Conservation (phyloP, 2,797 vertebrate species). For the Sciurus vulgaris region DNA sequence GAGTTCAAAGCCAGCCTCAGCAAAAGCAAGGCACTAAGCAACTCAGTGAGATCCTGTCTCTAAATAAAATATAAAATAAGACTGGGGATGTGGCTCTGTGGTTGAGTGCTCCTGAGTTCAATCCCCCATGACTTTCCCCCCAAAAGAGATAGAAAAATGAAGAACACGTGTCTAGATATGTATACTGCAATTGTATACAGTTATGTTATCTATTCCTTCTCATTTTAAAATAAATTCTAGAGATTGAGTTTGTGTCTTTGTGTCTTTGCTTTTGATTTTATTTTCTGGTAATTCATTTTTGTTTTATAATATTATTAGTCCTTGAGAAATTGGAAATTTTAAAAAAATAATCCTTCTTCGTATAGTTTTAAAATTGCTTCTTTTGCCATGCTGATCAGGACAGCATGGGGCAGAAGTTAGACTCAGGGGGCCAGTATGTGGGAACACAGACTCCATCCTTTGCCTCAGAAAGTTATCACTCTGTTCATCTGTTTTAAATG, state of each 20-base stretch:
- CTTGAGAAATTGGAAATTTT: background rate
- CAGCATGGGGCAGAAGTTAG: background rate
- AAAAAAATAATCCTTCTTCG: background rate
- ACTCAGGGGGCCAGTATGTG: fast-evolving
- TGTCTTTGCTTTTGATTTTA: background rate
- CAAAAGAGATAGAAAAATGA: background rate
- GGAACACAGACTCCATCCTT: background rate
- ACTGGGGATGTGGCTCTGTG: too few relatives aligned
- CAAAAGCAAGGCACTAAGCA: too few relatives aligned
- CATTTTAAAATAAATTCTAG: background rate
- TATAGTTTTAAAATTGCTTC: background rate
- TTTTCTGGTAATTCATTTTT: background rate
- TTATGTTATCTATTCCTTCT: background rate
- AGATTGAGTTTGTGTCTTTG: background rate
- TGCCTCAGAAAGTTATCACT: background rate
- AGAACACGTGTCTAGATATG: background rate
- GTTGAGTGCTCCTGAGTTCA: too few relatives aligned
- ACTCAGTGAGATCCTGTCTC: too few relatives aligned
- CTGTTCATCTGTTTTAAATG: background rate
- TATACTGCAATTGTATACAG: background rate
- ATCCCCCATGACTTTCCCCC: too few relatives aligned
- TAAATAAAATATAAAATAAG: too few relatives aligned
- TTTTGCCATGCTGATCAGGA: background rate
- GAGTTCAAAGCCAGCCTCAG: too few relatives aligned
- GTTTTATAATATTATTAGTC: constrained; percentile 4